A percentile compares a stretch with the other conserved stretches of the same genome.
Evolutionary conservation across 2,888 invertebrate genomes (phyloP).

Genomic region (Octonoba sinensis): DNA sequence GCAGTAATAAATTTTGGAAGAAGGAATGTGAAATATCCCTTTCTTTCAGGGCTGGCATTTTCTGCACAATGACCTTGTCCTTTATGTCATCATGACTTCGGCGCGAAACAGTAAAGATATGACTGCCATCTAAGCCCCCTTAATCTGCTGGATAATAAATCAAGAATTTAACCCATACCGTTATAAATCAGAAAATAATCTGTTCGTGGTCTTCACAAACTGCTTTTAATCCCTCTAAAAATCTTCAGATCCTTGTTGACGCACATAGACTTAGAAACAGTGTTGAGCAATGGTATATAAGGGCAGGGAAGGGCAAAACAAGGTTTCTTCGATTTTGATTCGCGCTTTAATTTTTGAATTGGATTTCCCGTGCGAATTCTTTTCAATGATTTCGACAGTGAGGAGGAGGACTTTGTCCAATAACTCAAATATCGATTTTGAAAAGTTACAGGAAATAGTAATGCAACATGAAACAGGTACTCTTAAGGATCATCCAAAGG

Average conservation of each 20-base stretch:
- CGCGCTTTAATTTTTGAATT: background rate
- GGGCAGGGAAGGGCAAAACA: background rate
- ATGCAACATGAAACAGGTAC: background rate
- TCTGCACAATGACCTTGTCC: constrained; percentile 19
- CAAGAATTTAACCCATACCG: background rate
- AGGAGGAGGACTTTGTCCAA: constrained; percentile 54
- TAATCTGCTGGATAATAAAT: constrained; percentile 40
- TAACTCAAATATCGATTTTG: constrained; percentile 54
- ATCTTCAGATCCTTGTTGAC: background rate
- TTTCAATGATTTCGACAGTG: constrained; percentile 51
- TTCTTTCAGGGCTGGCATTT: no score
- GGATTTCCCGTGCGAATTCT: background rate
- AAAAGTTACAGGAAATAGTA: constrained; percentile 31
- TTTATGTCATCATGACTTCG: constrained; percentile 34
- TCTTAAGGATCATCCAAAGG: constrained; percentile 15
- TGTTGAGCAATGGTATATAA: constrained; percentile 23
- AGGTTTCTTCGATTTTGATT: constrained; percentile 11
- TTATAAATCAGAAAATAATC: constrained; percentile 31
- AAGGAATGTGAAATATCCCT: no score
- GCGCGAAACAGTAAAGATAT: constrained; percentile 3
- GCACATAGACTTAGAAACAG: background rate
- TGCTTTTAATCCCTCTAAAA: background rate
- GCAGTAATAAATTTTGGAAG: no score
- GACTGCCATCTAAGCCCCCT: background rate
- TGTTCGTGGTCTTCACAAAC: background rate